phyloP scores from a whole-genome alignment of 2,797 vertebrate genomes.

The Halcyon badia region DNA sequence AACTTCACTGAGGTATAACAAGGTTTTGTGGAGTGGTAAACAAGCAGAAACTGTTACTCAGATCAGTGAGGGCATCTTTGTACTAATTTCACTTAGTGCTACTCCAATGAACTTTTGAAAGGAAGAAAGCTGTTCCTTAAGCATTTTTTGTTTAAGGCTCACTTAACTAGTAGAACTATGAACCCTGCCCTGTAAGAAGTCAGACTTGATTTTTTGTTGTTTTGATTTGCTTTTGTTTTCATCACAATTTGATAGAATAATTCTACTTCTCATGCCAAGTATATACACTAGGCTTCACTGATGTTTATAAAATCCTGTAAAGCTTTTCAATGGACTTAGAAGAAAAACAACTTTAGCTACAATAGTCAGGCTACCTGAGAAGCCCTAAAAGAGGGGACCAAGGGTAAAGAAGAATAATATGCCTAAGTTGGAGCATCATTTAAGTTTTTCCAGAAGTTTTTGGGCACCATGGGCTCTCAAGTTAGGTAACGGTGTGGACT shows the following conservation, averaged over 20 bases:
- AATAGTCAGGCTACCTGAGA: not conserved
- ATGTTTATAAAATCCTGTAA: not conserved
- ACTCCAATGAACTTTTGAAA: not conserved
- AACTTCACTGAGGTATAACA: not conserved
- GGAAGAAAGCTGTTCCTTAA: not conserved
- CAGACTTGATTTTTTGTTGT: not conserved
- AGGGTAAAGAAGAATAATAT: not conserved
- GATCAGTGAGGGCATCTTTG: not conserved
- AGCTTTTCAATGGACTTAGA: not conserved
- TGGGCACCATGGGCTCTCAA: not conserved
- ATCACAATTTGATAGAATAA: not conserved
- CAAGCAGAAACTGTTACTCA: constrained; percentile 18
- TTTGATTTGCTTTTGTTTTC: not conserved
- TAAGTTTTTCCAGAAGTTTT: not conserved
- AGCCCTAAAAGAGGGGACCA: not conserved
- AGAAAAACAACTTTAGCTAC: not conserved
- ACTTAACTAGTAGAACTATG: not conserved
- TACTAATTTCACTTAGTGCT: constrained; percentile 1
- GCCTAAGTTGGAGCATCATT: rapidly evolving
- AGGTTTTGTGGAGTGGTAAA: constrained; percentile 6
- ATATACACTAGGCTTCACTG: not conserved
- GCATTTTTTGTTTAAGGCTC: not conserved
- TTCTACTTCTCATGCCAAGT: not conserved
- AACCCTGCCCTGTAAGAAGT: not conserved
- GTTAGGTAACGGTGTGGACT: not conserved